phyloP scores from a whole-genome alignment of 2,888 invertebrate species.

The Nomada fucata region DNA sequence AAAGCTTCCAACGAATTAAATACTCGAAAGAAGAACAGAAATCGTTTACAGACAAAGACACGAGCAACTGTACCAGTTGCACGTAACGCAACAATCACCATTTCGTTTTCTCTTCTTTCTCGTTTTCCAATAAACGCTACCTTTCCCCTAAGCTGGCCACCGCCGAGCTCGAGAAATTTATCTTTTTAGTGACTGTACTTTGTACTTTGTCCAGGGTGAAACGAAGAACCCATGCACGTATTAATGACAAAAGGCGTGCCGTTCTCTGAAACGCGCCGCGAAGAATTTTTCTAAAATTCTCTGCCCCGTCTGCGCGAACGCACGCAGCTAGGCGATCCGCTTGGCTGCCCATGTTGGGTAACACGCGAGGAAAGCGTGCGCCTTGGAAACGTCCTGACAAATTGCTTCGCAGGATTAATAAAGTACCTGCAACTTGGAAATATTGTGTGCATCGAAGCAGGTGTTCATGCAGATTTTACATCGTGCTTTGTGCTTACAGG shows the following conservation, averaged over 20 bases:
- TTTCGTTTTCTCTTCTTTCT: not conserved
- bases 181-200: not conserved
- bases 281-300: slow-evolving; percentile 37
- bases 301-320: not conserved
- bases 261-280: not conserved
- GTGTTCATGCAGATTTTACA: not conserved
- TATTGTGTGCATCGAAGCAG: too few relatives aligned
- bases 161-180: not conserved
- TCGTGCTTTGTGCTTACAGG: not conserved
- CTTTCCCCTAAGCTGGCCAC: not conserved
- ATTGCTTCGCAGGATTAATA: slow-evolving; percentile 24
- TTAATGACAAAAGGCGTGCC: not conserved
- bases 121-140: not conserved
- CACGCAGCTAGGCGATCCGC: not conserved
- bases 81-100: not conserved
- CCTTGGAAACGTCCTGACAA: not conserved
- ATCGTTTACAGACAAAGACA: not conserved
- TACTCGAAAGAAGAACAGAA: not conserved
- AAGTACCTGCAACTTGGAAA: not conserved
- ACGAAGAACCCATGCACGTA: too few relatives aligned
- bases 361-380: slow-evolving; percentile 8
- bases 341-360: not conserved
- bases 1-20: too few relatives aligned
- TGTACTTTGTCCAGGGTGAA: not conserved
- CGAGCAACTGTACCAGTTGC: not conserved